These are phyloP conservation scores for Nibea albiflora DNA, from an alignment of 2,113 vertebrate genomes.

Conservation along the genomic window DNA sequence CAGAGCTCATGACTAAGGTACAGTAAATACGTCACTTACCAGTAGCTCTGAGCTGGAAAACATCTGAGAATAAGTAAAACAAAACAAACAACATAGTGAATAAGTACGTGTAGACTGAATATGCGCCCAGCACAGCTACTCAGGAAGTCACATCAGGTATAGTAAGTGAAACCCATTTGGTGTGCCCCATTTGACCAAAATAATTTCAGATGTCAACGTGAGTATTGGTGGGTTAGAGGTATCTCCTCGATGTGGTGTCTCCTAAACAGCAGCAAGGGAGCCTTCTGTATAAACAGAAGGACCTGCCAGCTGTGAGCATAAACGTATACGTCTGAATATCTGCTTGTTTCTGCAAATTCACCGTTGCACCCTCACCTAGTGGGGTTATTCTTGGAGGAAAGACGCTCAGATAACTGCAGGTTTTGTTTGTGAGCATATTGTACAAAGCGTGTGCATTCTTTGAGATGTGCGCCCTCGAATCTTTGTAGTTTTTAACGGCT, in stretches of 20 bases:
- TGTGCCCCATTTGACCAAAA: not conserved
- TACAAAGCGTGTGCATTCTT: not conserved
- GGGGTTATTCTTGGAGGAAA: too few species aligned
- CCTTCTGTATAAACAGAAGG: too few species aligned
- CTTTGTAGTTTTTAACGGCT: not conserved
- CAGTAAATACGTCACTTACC: not conserved
- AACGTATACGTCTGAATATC: too few species aligned
- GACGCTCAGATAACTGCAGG: not conserved
- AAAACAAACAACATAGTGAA: not conserved
- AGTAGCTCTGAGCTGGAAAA: not conserved
- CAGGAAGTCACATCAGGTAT: not conserved
- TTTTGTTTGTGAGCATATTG: not conserved
- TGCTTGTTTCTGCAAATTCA: too few species aligned
- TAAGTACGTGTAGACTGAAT: not conserved
- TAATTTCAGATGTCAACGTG: not conserved
- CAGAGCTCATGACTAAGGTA: slow-evolving; percentile 95
- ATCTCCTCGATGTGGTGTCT: not conserved
- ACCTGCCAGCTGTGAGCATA: too few species aligned
- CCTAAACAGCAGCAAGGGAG: too few species aligned
- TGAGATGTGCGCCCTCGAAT: not conserved
- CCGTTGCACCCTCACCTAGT: too few species aligned
- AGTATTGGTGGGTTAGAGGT: not conserved
- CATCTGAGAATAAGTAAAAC: not conserved
- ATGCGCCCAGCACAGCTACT: not conserved
- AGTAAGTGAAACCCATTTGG: not conserved